Base-by-base conservation (phyloP, 2,797 vertebrate species). In the Characodon lateralis region DNA sequence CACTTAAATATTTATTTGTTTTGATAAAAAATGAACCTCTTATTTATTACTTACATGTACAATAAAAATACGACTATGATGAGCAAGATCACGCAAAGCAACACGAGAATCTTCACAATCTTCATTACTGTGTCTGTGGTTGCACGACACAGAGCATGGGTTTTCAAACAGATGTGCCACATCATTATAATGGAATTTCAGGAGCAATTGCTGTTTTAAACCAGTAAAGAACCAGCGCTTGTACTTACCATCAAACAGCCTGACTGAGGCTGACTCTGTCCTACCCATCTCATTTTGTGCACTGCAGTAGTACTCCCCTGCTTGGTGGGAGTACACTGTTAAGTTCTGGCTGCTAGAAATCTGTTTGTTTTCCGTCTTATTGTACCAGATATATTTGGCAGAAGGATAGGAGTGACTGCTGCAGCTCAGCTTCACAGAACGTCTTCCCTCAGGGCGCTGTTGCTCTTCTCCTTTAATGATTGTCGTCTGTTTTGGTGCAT, bases 241-340 rank as follows among this genome's bases (percentile, higher is more conserved):
- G 22, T 55, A 92, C 94, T 88, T 77, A 95, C 94, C 0, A 0
- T 87, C 20, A 59, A 93, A 92, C 61, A 92, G n/a, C 4, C 0
- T 0, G 4, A 92, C 22, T 0, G 12, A 0, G 0, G 85, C 71
- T 1, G 95, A 95, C 0, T 0, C 12, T 22, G 5, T 85, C 0
- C 10, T 0, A 22, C 41, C 63, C 0, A 93, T 65, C 0, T 28
- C 14, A 68, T 95, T 95, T 20, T 1, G 0, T 22, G 90, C 92
- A 0, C 6, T 0, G 76, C 95, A 95, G 86, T 91, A 93, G 81
- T 94, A 94, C 3, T 1, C 39, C 72, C 92, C 95, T 0, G 90
- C 79, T 1, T 87, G 0, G 10, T 91, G 1, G 63, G 93, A 91
- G 28, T 7, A 4, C 51, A 94, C 91, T 0, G 69, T 93, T 79